These are phyloP conservation scores for Pinna nobilis DNA, from an alignment of 1,140 invertebrate genomes.

Conservation along the genomic window DNA sequence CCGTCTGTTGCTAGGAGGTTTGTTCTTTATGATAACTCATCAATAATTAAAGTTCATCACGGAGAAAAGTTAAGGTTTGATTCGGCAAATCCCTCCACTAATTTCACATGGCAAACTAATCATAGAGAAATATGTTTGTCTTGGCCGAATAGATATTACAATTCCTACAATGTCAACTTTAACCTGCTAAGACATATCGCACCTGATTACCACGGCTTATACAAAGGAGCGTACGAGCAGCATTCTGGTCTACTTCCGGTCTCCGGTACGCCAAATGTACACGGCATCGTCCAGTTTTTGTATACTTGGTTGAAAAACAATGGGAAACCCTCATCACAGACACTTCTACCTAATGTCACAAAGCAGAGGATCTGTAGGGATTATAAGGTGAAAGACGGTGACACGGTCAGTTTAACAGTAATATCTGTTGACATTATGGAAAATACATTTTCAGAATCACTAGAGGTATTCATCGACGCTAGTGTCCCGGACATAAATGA, in stretches of 20 bases:
- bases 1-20: conserved; percentile 38
- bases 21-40: conserved; percentile 48
- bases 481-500: conserved; percentile 44
- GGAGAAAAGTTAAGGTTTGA: conserved; percentile 14
- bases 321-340: conserved; percentile 10
- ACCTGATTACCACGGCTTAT: conserved; percentile 15
- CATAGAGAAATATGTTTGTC: conserved; percentile 19
- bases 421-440: conserved; percentile 46
- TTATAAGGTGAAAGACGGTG: conserved; percentile 39
- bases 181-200: conserved; percentile 37
- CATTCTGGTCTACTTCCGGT: conserved; percentile 23
- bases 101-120: conserved; percentile 44
- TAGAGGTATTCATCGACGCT: conserved; percentile 45
- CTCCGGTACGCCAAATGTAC: conserved; percentile 32
- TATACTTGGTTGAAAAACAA: conserved; percentile 15
- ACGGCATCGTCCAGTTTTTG: conserved; percentile 31
- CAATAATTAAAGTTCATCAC: conserved; percentile 13
- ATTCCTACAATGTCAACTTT: conserved; percentile 20
- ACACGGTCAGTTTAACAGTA: conserved; percentile 44
- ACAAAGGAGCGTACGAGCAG: conserved; percentile 36
- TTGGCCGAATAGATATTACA: conserved; percentile 40
- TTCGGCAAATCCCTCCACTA: conserved; percentile 3
- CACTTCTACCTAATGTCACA: conserved; percentile 25
- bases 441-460: conserved; percentile 39
- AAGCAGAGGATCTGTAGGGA: conserved; percentile 29